Base-by-base conservation (phyloP, 2,797 vertebrate genomes). In the Crax fasciolata region DNA sequence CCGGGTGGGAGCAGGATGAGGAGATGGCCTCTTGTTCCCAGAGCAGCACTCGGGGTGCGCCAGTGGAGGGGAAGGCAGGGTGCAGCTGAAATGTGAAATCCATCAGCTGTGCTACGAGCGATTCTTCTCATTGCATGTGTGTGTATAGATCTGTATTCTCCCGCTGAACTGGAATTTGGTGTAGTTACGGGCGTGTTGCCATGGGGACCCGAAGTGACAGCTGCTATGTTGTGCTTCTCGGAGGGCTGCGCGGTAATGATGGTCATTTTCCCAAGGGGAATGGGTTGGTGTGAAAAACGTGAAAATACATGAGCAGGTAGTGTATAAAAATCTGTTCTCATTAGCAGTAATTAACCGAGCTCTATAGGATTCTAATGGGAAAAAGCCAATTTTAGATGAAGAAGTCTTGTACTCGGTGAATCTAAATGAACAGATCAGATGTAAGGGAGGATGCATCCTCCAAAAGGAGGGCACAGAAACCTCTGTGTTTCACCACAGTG, bases 181-280 rank as follows among this genome's bases (percentile, higher is more conserved):
- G 94, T 97, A 87, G 87, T 97, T 97, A 96, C 96, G 97, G 97
- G 87, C 92, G 80, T 96, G 98, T 98, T 99, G 97, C 98, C 97
- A 97, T 96, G 97, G 98, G 97, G 98, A 99, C 97, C 84, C 32
- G 10, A 95, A 94, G 96, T 97, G 97, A 98, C 98, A 98, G 98
- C 97, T 97, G 97, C 97, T 98, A 97, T 98, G 97, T 96, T 87
- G 73, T 96, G 95, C 96, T 94, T 93, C 90, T 79, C 8, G 44
- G 62, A 96, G 94, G 95, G 93, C 84, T 94, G 73, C 21, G 38
- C 95, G 95, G 70, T 97, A 97, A 97, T 95, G 83, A 93, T 81
- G 94, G 96, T 96, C 92, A 94, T 89, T 97, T 94, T 82, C 88
- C 93, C 82, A 79, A 58, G 68, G 81, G 88, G 71, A 86, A 75